Conservation (phyloP, 2,888 invertebrate genomes). For the Drosophila sordidula region DNA sequence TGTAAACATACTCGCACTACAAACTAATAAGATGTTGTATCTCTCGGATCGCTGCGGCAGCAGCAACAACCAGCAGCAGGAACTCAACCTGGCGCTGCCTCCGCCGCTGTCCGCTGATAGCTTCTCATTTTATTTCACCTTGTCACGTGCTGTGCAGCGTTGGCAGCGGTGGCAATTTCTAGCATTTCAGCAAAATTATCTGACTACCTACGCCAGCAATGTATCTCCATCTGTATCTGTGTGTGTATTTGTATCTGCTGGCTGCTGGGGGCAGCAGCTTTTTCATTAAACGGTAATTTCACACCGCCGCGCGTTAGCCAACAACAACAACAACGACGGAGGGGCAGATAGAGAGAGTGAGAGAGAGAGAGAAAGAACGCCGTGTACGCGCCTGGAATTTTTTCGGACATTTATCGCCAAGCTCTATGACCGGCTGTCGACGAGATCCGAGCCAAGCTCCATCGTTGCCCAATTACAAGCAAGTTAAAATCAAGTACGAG, state of each 20-base stretch:
- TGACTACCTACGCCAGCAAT: conserved; percentile 69
- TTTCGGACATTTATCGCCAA: conserved; percentile 73
- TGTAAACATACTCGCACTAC: conserved; percentile 59
- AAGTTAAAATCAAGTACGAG: conserved; percentile 81
- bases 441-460: conserved; percentile 60
- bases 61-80: conserved; percentile 8
- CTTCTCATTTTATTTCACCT: conserved; percentile 79
- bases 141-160: conserved; percentile 74
- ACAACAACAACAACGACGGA: conserved; percentile 20
- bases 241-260: conserved; percentile 15
- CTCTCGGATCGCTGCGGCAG: conserved; percentile 38
- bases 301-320: conserved; percentile 60
- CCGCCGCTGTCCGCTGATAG: conserved; percentile 63
- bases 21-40: conserved; percentile 78
- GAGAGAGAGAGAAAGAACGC: neutral
- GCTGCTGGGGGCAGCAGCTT: conserved; percentile 50
- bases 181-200: conserved; percentile 79
- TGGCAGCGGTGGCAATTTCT: conserved; percentile 77
- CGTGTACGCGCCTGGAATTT: conserved; percentile 73
- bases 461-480: conserved; percentile 78
- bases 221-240: conserved; percentile 25
- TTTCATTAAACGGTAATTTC: conserved; percentile 80
- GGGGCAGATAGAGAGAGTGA: neutral
- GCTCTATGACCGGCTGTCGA: conserved; percentile 56
- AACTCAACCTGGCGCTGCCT: conserved; percentile 41